Evolutionary conservation across 1,140 invertebrate species (phyloP).

Genomic region (Formica selysi): DNA sequence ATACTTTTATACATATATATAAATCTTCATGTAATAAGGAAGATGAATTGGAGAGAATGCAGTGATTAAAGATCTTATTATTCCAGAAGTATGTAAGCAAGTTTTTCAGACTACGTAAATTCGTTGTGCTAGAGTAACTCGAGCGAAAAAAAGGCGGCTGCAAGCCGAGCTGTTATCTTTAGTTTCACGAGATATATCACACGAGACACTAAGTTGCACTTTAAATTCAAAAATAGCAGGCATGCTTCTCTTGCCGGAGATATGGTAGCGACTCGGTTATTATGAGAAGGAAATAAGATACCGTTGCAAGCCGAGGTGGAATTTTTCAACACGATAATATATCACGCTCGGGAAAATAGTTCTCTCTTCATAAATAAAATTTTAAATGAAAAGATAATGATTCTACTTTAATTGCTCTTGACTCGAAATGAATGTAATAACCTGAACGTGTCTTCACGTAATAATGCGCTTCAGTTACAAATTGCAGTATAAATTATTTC

Average conservation of each 20-base stretch:
- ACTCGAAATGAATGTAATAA: slow-evolving; percentile 15
- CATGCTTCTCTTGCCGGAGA: slow-evolving; percentile 33
- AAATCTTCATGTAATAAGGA: not conserved
- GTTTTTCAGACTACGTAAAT: slow-evolving; percentile 36
- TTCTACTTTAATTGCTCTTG: slow-evolving; percentile 32
- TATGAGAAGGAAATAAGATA: slow-evolving; percentile 57
- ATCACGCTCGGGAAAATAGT: slow-evolving; percentile 39
- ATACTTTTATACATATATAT: too few relatives aligned
- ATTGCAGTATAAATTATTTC: not conserved
- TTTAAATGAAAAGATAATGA: slow-evolving; percentile 28
- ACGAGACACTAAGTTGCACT: slow-evolving; percentile 56
- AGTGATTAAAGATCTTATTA: slow-evolving; percentile 8
- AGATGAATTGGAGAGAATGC: not conserved
- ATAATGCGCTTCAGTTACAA: not conserved
- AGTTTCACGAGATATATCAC: slow-evolving; percentile 55
- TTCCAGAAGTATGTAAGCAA: not conserved
- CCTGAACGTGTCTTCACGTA: not conserved
- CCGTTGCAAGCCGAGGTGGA: slow-evolving; percentile 4
- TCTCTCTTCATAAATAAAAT: slow-evolving; percentile 24
- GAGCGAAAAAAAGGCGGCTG: slow-evolving; percentile 25
- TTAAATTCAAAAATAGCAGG: slow-evolving; percentile 60
- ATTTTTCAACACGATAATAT: slow-evolving; percentile 52
- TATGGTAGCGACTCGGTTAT: slow-evolving; percentile 44
- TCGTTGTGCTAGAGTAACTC: slow-evolving; percentile 3
- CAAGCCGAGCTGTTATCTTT: slow-evolving; percentile 54